Evolutionary conservation across 1,140 invertebrate species (phyloP).

Genomic region (Camponotus floridanus): DNA sequence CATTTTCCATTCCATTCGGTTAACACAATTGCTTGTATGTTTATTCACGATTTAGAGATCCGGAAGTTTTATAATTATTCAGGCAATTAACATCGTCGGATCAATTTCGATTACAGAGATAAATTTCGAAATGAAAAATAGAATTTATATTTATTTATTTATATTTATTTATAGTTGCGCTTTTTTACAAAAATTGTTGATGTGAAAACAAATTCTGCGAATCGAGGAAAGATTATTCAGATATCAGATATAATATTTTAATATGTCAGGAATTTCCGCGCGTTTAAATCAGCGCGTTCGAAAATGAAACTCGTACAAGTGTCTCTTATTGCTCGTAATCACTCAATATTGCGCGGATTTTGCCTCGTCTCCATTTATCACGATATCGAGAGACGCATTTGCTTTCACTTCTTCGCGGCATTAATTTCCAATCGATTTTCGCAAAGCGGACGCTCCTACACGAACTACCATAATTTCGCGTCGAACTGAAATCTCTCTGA

Average conservation of each 20-base stretch:
- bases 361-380: conserved; percentile 25
- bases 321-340: conserved; percentile 27
- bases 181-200: background rate
- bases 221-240: background rate
- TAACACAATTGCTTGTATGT: background rate
- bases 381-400: conserved; percentile 13
- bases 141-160: too few species aligned
- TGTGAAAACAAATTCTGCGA: background rate
- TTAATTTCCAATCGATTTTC: conserved; percentile 45
- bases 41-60: background rate
- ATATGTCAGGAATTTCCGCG: background rate
- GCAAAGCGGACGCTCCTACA: conserved; percentile 1
- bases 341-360: background rate
- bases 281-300: background rate
- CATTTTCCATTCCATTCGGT: conserved; percentile 12
- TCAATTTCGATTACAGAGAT: background rate
- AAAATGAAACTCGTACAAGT: background rate
- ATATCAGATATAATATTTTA: background rate
- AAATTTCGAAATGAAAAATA: too few species aligned
- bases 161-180: background rate
- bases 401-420: conserved; percentile 3
- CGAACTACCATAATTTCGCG: conserved; percentile 13
- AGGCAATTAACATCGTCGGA: background rate
- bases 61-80: conserved; percentile 3
- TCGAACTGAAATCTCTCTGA: background rate